Evolutionary conservation across 1,140 invertebrate genomes (phyloP), one percentile per base, ranked within the genome.

Genomic region (Rhopalosiphum padi): DNA sequence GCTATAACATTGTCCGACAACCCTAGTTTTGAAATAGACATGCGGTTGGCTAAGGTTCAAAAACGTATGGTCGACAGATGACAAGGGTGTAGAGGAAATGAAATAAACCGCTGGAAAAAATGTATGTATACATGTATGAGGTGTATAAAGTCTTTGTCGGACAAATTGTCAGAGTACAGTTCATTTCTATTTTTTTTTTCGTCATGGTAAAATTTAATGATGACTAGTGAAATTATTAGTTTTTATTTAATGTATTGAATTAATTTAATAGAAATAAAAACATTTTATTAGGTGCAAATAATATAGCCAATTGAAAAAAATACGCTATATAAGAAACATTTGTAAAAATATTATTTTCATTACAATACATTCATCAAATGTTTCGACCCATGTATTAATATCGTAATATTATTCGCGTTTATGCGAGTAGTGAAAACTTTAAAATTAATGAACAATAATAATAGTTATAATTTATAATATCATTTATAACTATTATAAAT

Each of bases 21-120:
- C n/a, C n/a, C 90, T 18, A 35, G 90, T 83, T 91, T 82, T 82
- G 43, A 77, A 91, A 83, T 82, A 82, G 43, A 91, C 90, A 51
- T 77, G 43, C 7, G 43, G 68, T 82, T 82, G 68, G 68, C 90
- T 21, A 35, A 35, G 21, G 41, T 91, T 91, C 68, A 91, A 91
- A 91, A 91, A 83, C 30, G 68, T 22, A 37, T 35, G 22, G n/a
- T 25, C 87, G 48, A 90, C 53, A 41, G 51, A 90, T 43, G 35
- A 90, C 88, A 60, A 60, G 53, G 51, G 35, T 90, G 51, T 43
- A 60, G 53, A 90, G 25, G 22, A 60, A 60, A 60, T 43, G 35
- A 90, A 90, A 90, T 60, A 41, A 60, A 60, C 51, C 30, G 1
- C 22, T n/a, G 37, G 25, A 90, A 90, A 90, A 90, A 90, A 90